Conservation (phyloP, 1,140 invertebrate genomes). For the Diorhabda elongata region DNA sequence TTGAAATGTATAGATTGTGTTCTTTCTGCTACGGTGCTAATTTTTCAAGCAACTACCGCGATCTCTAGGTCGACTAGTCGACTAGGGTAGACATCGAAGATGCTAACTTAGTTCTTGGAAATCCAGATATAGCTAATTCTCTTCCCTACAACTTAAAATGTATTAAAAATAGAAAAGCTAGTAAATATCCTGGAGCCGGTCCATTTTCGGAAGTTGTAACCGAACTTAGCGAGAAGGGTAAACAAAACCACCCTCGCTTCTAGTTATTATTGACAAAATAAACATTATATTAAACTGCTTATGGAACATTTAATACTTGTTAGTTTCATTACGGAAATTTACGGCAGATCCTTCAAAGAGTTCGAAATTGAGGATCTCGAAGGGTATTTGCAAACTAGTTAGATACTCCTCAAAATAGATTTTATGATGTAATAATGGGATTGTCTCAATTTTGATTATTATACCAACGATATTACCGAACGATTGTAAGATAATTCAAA, state of each 20-base stretch:
- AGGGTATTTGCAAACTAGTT: conserved; percentile 2
- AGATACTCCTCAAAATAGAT: not conserved
- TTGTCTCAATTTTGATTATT: too few species aligned
- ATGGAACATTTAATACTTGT: conserved; percentile 24
- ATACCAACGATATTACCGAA: too few species aligned
- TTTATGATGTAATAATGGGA: not conserved
- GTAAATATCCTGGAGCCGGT: not conserved
- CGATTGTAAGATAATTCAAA: too few species aligned
- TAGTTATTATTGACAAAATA: conserved; percentile 30
- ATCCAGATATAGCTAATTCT: too few species aligned
- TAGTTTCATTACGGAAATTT: conserved; percentile 15
- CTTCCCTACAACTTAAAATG: too few species aligned
- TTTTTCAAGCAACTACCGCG: too few species aligned
- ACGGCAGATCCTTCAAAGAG: conserved; percentile 15
- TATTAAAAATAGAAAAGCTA: too few species aligned
- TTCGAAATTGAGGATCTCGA: not conserved
- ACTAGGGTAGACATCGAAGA: too few species aligned
- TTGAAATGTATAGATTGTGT: too few species aligned
- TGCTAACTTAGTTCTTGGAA: too few species aligned
- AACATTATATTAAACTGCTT: conserved; percentile 35
- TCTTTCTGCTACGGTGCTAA: too few species aligned
- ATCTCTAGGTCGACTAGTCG: too few species aligned
- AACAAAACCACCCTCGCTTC: conserved; percentile 29
- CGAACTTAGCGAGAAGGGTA: conserved; percentile 13
- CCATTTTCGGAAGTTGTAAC: conserved; percentile 6